Conservation (phyloP, 2,888 invertebrate genomes). For the Holacanthella duospinosa region DNA sequence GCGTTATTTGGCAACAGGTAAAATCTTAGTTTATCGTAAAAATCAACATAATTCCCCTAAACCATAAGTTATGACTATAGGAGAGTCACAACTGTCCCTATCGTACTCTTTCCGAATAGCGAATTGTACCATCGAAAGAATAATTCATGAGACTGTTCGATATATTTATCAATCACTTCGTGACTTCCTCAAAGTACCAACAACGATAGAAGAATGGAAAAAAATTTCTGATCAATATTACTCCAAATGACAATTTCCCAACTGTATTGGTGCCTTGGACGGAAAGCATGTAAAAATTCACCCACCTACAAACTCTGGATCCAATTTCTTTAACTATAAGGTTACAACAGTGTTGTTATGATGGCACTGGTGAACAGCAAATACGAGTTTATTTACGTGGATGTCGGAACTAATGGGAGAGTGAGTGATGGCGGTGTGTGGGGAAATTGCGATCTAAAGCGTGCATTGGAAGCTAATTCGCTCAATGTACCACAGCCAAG, state of each 20-base stretch:
- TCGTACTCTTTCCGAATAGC: neutral
- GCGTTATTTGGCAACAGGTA: neutral
- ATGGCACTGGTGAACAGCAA: slow-evolving; percentile 13
- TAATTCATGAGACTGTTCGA: neutral
- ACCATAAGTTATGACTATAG: neutral
- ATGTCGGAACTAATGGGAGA: neutral
- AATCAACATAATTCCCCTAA: neutral
- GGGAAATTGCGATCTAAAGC: neutral
- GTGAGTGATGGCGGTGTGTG: neutral
- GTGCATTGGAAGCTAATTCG: neutral
- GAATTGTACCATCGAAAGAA: neutral
- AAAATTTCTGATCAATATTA: too few species aligned
- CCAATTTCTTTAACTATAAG: slow-evolving; percentile 23
- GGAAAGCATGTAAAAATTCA: slow-evolving; percentile 25
- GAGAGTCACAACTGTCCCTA: neutral
- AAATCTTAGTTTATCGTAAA: neutral
- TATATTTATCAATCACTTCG: neutral
- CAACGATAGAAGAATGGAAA: neutral
- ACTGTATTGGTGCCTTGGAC: slow-evolving; percentile 28
- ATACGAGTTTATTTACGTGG: neutral
- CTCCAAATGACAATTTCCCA: slow-evolving; percentile 15
- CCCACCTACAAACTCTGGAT: slow-evolving; percentile 16
- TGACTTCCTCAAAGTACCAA: neutral
- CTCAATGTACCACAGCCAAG: neutral
- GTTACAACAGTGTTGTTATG: slow-evolving; percentile 18